Base-by-base conservation (phyloP, 1,140 invertebrate genomes). In the Pseudomyrmex cubaensis region DNA sequence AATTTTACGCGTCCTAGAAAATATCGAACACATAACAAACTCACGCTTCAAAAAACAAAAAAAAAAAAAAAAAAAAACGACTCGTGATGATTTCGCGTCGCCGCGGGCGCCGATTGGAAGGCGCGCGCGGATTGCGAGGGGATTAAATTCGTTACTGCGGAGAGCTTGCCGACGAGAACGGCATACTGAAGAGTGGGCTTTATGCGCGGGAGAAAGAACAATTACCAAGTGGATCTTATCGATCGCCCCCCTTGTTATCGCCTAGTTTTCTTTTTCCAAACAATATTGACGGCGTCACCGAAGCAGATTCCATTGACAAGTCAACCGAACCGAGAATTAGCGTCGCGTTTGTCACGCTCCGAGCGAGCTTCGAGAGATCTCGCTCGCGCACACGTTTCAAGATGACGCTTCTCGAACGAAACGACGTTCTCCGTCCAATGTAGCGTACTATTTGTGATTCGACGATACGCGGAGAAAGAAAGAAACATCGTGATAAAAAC, bases 121-220 rank as follows among this genome's bases (percentile, higher is more conserved):
- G 69, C 22, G 72, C 22, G 70, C 22, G 70, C 64, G 54, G 73
- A 80, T 83, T 75, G 69, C 56, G 44, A 66, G 83, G 83, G 54
- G 85, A 87, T 87, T 87, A 88, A 88, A 85, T 87, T 88, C 76
- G 87, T 85, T 88, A 82, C 56, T 35, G 35, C n/a, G 70, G 59
- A 44, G 74, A 59, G 73, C 66, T 44, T 61, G 35, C 35, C 66
- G 73, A 35, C 35, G 67, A 17, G 80, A 73, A 72, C 50, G 46
- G 56, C 76, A 73, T 57, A 83, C 77, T 62, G 52, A 84, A 56
- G 56, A 70, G 73, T 57, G 77, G 78, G 76, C 70, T 77, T 85
- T 62, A 54, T 17, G 73, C 66, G 67, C 46, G 17, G 59, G 57
- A 67, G 48, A 63, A 82, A 76, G 70, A 82, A 75, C 69, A 82